A percentile compares a stretch with the other conserved stretches of the same genome.
Conservation (phyloP, 1,140 invertebrate genomes). For the Eciton burchellii region DNA sequence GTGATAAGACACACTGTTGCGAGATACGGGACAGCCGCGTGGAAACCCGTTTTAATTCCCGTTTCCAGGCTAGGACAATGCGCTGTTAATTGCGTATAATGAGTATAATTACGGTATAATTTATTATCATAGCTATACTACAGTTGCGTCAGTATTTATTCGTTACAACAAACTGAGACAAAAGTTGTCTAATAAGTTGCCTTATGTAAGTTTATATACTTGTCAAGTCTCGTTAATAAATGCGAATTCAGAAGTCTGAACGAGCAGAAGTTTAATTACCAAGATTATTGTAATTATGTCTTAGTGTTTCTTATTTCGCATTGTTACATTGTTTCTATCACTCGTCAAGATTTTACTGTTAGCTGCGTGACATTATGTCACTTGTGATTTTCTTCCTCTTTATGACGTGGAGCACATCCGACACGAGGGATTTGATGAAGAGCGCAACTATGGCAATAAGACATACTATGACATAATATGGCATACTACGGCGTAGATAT, state of each 20-base stretch:
- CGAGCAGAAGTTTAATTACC: background rate
- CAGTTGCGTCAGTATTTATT: too few species aligned
- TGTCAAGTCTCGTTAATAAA: background rate
- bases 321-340: background rate
- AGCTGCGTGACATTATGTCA: background rate
- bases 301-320: background rate
- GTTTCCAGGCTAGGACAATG: background rate
- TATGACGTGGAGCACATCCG: conserved; percentile 1
- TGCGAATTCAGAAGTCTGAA: background rate
- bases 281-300: conserved; percentile 9
- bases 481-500: conserved; percentile 69
- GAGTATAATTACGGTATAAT: background rate
- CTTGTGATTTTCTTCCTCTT: background rate
- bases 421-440: conserved; percentile 12
- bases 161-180: too few species aligned
- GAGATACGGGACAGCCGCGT: background rate
- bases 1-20: conserved; percentile 27
- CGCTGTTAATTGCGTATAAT: background rate
- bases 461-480: too few species aligned
- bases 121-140: too few species aligned
- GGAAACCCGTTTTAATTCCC: background rate
- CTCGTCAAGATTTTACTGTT: background rate
- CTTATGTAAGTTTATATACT: too few species aligned
- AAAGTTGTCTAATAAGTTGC: too few species aligned
- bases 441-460: conserved; percentile 39